Evolutionary conservation across 1,140 invertebrate genomes (phyloP), one percentile per base, ranked within the genome.

Genomic region (Rhizoglyphus robini): DNA sequence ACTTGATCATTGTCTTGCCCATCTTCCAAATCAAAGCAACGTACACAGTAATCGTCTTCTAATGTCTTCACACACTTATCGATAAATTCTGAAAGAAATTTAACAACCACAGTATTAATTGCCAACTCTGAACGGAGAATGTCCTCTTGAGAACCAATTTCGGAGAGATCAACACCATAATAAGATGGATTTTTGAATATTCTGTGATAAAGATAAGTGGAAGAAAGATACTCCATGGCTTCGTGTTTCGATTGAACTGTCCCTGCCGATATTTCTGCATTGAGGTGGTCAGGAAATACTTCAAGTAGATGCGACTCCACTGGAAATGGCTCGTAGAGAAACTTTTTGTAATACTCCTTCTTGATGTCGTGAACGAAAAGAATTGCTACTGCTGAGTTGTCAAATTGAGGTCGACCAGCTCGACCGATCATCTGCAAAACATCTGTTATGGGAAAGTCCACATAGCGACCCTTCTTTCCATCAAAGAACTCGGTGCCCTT

Each of bases 261-360:
- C 68, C 89, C 91, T n/a, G 91, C 87, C 15, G 83, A 83, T 51
- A 98, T 88, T 80, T 99, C 96, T 1, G 96, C 96, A 78, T 99
- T 99, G 51, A 99, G 81, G 76, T 99, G 96, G 77, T 99, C 96
- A 0, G 94, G 83, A 15, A 99, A 75, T 0, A 96, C 94, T 63
- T 84, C 81, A 5, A 97, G 75, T 18, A 99, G 76, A 75, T 86
- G 94, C 0, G 94, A 98, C 75, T 99, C 96, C 0, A 99, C 95
- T 0, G 96, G 96, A 76, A 99, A 99, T 0, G 96, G 96, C 75
- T 99, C 93, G 75, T 99, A 98, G 0, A 99, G 76, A 76, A 99
- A 99, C 74, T 96, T 96, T 74, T 96, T 96, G 77, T 99, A 99
- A 79, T 98, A 99, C 74, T 92, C 89, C 76, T 99, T 99, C 76